Evolutionary conservation across 2,113 vertebrate genomes (phyloP), one percentile per base, ranked within the genome.

Genomic region (Meriones unguiculatus): DNA sequence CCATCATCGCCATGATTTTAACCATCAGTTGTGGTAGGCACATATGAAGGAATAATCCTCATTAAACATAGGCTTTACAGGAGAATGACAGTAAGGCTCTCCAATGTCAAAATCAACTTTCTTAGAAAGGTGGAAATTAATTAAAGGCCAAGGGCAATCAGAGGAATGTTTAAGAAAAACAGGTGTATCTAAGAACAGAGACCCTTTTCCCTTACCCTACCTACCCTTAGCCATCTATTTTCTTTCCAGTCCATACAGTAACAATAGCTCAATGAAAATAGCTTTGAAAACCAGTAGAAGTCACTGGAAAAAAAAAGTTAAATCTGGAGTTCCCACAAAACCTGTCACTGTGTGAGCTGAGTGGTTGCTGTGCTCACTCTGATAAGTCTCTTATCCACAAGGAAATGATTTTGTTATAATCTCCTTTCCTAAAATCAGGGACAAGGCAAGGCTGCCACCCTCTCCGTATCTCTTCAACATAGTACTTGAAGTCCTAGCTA

Each of bases 51-150:
- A 65, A 46, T 4, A 15, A 69, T n/a, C n/a, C 22, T 69, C 14
- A 73, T 46, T 90, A 62, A 65, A 72, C 8, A 75, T 5, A 57
- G 0, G 13, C 50, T 90, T 94, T 94, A 41, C 54, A 87, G 52
- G 15, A 22, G 77, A 89, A 87, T 17, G 52, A 76, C 10, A 82
- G 5, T 41, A 91, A 78, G 32, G 30, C 28, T 7, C 24, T 76
- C 41, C 25, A 59, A 85, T 89, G 22, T 64, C 25, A 52, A 90
- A 95, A 72, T 52, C 84, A 86, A 76, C 64, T 7, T 75, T 81
- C 80, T 89, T 41, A 62, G 78, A 82, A 84, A 12, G 46, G 13
- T 95, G 35, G 54, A 73, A 73, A 95, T 89, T 73, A 96, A 88
- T n/a, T 81, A 32, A 93, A 73, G 65, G 78, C 15, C 57, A 72